Base-by-base conservation (phyloP, 2,113 vertebrate species). In the Cygnus atratus region DNA sequence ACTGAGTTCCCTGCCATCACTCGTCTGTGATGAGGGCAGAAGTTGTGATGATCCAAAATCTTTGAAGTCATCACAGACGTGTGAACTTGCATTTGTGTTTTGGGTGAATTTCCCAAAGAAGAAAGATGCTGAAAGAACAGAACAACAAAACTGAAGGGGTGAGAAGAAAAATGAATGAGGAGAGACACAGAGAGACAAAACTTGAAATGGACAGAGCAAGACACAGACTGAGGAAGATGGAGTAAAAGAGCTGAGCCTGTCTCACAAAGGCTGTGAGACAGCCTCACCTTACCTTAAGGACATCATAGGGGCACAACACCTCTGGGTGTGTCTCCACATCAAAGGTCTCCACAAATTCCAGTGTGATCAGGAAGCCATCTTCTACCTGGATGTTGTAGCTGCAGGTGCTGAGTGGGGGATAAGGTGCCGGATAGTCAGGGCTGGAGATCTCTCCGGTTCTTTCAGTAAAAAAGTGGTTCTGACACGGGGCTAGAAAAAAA, bases 281-380 rank as follows among this genome's bases (percentile, higher is more conserved):
- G 28, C 4, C 39, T 46, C 75, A 24, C 92, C 97, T 79, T 79
- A 99, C 98, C 98, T 98, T 98, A 68, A 99, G 95, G 81, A 95
- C 92, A 74, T 98, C 98, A 4, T 98, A 99, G 14, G 98, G 98
- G 44, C 97, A 98, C 84, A 18, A 59, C 52, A 6, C 24, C 8
- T 96, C 97, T 0, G 97, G 89, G n/a, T 96, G 96, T 6, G 4
- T 65, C 86, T 98, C 98, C 66, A 99, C 93, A 8, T 99, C 97
- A 68, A 99, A 99, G 41, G 96, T 92, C 61, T 97, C 98, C 94
- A 91, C 73, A 29, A 99, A 99, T 46, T 98, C 98, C 90, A 99
- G 94, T 14, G 48, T 63, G 81, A 99, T 58, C 54, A 94, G 94
- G 97, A 98, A 98, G 31, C 98, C 98, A 31, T 98, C 97, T 44